A percentile compares a stretch with the other conserved stretches of the same genome.
Evolutionary conservation across 2,888 invertebrate species (phyloP).

Genomic region (Camponotus fellah): DNA sequence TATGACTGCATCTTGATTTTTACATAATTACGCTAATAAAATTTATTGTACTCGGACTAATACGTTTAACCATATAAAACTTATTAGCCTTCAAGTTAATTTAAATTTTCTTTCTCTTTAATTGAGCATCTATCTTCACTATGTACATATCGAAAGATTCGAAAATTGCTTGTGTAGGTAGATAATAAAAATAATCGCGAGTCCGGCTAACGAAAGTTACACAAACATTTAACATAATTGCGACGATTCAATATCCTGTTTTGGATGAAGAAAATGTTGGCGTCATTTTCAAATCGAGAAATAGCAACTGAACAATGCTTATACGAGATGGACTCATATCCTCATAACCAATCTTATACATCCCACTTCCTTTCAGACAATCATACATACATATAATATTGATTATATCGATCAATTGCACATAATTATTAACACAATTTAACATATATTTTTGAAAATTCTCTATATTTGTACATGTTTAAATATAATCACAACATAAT

Average conservation of each 20-base stretch:
- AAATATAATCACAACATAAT: background rate
- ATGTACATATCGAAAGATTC: background rate
- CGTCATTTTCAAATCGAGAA: conserved; percentile 12
- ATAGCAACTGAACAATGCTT: conserved; percentile 16
- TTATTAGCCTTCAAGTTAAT: conserved; percentile 6
- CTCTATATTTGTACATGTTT: background rate
- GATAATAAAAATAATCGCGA: conserved; percentile 33
- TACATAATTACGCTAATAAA: conserved; percentile 24
- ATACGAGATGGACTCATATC: conserved; percentile 2
- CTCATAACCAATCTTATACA: background rate
- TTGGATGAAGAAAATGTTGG: conserved; percentile 18
- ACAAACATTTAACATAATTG: conserved; percentile 31
- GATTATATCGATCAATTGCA: background rate
- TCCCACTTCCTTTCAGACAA: conserved; percentile 26
- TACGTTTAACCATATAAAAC: background rate
- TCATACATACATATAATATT: background rate
- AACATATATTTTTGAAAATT: conserved; percentile 3
- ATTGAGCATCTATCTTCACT: background rate
- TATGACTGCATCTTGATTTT: background rate
- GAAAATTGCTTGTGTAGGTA: conserved; percentile 14
- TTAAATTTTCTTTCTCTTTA: conserved; percentile 26
- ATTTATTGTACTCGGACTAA: conserved; percentile 6
- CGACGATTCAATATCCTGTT: conserved; percentile 28
- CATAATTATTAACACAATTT: background rate
- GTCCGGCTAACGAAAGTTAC: conserved; percentile 16